phyloP scores from a whole-genome alignment of 2,797 vertebrate genomes.

The Brotula barbata region DNA sequence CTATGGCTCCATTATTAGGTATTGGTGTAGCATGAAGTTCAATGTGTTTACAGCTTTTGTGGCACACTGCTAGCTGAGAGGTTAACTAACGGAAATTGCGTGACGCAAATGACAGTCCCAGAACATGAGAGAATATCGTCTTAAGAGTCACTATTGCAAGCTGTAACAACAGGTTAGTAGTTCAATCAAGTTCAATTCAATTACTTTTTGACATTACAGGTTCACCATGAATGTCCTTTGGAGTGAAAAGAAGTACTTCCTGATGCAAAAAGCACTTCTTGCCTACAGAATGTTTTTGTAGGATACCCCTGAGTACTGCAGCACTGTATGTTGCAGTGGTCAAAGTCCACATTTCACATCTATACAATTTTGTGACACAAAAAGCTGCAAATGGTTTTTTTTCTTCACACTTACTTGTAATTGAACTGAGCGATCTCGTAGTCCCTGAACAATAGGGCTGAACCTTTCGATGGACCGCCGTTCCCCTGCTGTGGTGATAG shows the following conservation, averaged over 20 bases:
- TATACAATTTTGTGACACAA: constrained; percentile 8
- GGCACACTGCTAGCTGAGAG: neutral
- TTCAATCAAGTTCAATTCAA: too few relatives aligned
- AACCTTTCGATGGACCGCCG: constrained; percentile 86
- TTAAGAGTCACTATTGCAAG: neutral
- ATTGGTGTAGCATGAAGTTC: neutral
- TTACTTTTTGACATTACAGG: too few relatives aligned
- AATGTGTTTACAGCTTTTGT: neutral
- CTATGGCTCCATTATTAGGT: constrained; percentile 1
- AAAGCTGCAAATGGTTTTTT: constrained; percentile 2
- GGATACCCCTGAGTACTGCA: neutral
- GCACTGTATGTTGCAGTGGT: constrained; percentile 4
- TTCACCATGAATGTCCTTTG: too few relatives aligned
- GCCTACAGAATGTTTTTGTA: neutral
- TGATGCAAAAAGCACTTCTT: neutral
- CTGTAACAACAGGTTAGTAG: neutral
- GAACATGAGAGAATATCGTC: neutral
- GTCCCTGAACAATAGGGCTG: constrained; percentile 90
- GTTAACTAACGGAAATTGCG: neutral
- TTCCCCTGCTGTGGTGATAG: constrained; percentile 90
- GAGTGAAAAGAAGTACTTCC: too few relatives aligned
- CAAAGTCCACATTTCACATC: constrained; percentile 2
- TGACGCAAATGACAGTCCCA: neutral
- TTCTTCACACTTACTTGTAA: constrained; percentile 85
- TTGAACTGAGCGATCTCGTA: constrained; percentile 88